phyloP scores from a whole-genome alignment of 2,797 vertebrate genomes.

The Odontamblyopus lacepedii region DNA sequence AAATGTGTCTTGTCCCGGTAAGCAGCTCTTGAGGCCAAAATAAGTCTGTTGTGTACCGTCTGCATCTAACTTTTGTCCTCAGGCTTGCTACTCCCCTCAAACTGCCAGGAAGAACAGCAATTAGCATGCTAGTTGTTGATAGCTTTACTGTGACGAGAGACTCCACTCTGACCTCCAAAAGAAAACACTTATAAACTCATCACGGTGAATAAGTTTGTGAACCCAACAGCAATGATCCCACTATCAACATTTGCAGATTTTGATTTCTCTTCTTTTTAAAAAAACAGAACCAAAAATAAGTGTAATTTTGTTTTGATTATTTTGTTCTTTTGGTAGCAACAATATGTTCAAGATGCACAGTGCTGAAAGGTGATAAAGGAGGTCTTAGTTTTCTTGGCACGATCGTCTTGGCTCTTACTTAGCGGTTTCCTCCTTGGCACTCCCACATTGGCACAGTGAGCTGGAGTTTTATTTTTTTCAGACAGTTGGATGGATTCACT shows the following conservation, averaged over 20 bases:
- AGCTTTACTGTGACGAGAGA: no score
- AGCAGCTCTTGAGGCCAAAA: no score
- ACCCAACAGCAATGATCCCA: not conserved
- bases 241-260: not conserved
- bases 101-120: no score
- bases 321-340: conserved; percentile 16
- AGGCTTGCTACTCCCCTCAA: no score
- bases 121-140: no score
- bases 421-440: conserved; percentile 18
- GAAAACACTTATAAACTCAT: no score
- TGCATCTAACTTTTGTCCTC: no score
- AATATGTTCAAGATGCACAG: conserved; percentile 41
- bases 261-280: not conserved
- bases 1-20: no score
- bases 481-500: conserved; percentile 26
- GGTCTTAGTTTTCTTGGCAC: conserved; percentile 30
- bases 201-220: not conserved
- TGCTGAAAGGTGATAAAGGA: conserved; percentile 62
- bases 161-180: no score
- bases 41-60: no score
- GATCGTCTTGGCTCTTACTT: conserved; percentile 26
- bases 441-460: conserved; percentile 5
- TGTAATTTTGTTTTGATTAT: conserved; percentile 40
- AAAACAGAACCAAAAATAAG: not conserved
- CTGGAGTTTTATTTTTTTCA: not conserved